A percentile compares a stretch with the other conserved stretches of the same genome.
Evolutionary conservation across 2,888 invertebrate genomes (phyloP).

Genomic region (Lasioglossum lativentre): DNA sequence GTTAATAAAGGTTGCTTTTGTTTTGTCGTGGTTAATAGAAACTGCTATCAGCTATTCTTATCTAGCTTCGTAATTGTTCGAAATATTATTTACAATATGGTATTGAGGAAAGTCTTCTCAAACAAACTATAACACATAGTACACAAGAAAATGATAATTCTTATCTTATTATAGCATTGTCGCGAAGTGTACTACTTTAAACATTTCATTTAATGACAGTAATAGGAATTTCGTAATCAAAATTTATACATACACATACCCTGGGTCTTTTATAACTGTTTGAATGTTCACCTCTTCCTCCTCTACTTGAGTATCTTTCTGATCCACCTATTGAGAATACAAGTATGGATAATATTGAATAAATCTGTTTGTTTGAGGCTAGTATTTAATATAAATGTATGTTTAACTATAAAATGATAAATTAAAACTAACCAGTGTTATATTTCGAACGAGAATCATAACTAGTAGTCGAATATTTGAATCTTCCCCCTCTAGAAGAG

Average conservation of each 20-base stretch:
- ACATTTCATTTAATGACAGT: background rate
- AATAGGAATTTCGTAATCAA: background rate
- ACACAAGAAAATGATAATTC: too few relatives aligned
- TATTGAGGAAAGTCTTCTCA: too few relatives aligned
- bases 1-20: too few relatives aligned
- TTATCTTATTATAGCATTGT: too few relatives aligned
- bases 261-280: conserved; percentile 81
- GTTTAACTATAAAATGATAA: background rate
- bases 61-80: too few relatives aligned
- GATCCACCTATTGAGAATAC: conserved; percentile 70
- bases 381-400: background rate
- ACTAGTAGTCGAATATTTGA: conserved; percentile 80
- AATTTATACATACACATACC: conserved; percentile 68
- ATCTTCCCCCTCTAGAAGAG: conserved; percentile 81
- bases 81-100: too few relatives aligned
- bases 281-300: conserved; percentile 80
- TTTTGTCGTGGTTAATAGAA: too few relatives aligned
- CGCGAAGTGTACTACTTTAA: background rate
- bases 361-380: background rate
- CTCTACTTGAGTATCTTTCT: conserved; percentile 81
- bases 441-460: conserved; percentile 82
- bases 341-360: background rate
- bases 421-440: conserved; percentile 75
- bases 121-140: too few relatives aligned
- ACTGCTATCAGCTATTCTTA: too few relatives aligned